Evolutionary conservation across 2,113 vertebrate genomes (phyloP).

Genomic region (Ceyx cyanopectus): DNA sequence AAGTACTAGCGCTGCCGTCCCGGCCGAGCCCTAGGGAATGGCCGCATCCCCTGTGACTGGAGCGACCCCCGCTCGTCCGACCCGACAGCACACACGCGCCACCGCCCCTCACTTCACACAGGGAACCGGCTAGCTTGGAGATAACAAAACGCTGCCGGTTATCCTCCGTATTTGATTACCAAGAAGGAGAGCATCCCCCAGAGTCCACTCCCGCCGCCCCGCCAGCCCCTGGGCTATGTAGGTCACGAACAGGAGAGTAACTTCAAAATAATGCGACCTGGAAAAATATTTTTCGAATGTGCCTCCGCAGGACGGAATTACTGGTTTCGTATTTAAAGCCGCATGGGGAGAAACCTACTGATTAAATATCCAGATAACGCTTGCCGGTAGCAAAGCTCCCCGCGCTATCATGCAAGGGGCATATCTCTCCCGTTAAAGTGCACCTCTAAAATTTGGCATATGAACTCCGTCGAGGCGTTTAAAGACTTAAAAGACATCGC

Average conservation of each 20-base stretch:
- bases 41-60: background rate
- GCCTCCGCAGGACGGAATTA: background rate
- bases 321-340: background rate
- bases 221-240: background rate
- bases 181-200: background rate
- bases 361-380: background rate
- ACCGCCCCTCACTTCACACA: background rate
- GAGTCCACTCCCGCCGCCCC: background rate
- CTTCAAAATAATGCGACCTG: conserved; percentile 21
- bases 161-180: background rate
- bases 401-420: fast-evolving
- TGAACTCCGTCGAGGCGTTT: background rate
- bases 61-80: background rate
- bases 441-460: background rate
- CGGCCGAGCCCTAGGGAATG: background rate
- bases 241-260: conserved; percentile 11
- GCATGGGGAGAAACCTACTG: background rate
- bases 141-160: background rate
- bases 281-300: background rate
- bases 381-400: background rate
- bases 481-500: background rate
- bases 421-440: background rate
- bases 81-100: background rate
- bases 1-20: background rate
- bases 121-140: background rate